phyloP scores from a whole-genome alignment of 2,113 vertebrate genomes.

The Diphyllodes magnificus region DNA sequence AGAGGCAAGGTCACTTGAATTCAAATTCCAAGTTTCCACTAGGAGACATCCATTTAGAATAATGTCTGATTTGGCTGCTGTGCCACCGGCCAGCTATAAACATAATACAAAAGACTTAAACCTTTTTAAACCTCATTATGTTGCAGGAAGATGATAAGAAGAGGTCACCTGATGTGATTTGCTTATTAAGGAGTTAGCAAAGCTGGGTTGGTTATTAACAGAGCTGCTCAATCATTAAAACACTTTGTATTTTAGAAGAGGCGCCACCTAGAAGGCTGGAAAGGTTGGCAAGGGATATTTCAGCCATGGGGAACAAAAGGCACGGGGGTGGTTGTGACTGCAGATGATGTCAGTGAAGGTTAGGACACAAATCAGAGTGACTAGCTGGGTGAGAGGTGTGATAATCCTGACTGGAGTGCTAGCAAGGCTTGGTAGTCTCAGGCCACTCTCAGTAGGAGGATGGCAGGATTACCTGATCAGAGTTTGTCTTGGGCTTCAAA shows the following conservation, averaged over 20 bases:
- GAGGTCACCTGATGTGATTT: neutral
- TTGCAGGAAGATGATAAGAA: slow-evolving; percentile 23
- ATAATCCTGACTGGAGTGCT: neutral
- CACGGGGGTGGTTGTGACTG: neutral
- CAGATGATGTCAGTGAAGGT: neutral
- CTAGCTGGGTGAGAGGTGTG: neutral
- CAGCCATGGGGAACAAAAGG: neutral
- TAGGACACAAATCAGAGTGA: neutral
- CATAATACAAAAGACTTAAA: neutral
- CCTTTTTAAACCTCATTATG: slow-evolving; percentile 1
- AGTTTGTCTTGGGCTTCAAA: neutral
- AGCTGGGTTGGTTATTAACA: neutral
- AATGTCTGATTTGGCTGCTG: neutral
- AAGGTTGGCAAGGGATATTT: neutral
- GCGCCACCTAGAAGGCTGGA: accelerated
- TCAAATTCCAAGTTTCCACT: slow-evolving; percentile 30
- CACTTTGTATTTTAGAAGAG: neutral
- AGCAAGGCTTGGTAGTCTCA: neutral
- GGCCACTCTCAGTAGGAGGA: neutral
- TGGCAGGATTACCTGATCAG: neutral
- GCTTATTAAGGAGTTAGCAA: neutral
- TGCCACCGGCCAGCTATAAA: slow-evolving; percentile 2
- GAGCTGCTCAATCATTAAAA: neutral
- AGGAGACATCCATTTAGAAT: slow-evolving; percentile 15
- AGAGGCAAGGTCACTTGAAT: neutral